These are phyloP conservation scores for Fistularia commersonii DNA, from an alignment of 2,797 vertebrate genomes.

Conservation along the genomic window DNA sequence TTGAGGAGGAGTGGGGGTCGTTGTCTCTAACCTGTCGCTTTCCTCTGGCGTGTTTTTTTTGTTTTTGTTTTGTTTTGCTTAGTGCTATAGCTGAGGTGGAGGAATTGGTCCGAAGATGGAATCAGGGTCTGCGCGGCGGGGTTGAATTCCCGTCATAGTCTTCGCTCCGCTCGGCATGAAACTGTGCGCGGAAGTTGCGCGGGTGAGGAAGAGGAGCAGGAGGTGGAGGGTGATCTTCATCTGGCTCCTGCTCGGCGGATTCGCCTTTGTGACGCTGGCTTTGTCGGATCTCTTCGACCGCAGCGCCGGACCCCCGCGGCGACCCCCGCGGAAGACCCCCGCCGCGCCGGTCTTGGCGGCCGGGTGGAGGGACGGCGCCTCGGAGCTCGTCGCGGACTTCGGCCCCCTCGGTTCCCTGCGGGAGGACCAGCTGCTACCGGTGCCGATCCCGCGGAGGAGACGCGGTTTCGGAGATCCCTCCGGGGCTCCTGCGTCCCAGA, in stretches of 20 bases:
- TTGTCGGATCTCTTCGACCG: constrained; percentile 64
- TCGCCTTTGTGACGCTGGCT: constrained; percentile 70
- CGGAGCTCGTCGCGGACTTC: constrained; percentile 62
- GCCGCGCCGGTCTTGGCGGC: constrained; percentile 69
- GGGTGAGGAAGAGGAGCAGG: constrained; percentile 47
- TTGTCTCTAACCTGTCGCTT: no score
- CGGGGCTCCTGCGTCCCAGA: constrained; percentile 32
- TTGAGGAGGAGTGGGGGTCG: no score
- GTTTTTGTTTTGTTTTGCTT: no score
- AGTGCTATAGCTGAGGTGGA: no score
- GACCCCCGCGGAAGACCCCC: constrained; percentile 25
- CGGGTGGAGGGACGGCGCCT: constrained; percentile 71
- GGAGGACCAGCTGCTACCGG: constrained; percentile 81
- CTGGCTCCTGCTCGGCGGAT: constrained; percentile 71
- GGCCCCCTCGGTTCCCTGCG: constrained; percentile 76
- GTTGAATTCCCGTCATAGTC: no score
- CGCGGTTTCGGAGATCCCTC: constrained; percentile 29
- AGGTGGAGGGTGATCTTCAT: constrained; percentile 73
- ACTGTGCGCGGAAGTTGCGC: no score
- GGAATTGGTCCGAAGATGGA: no score
- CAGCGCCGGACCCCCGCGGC: constrained; percentile 19
- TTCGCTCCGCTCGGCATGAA: no score
- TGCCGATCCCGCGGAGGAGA: constrained; percentile 31
- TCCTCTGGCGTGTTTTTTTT: no score
- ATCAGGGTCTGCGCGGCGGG: no score